Evolutionary conservation across 2,888 invertebrate species (phyloP).

Genomic region (Oligia fasciuncula): DNA sequence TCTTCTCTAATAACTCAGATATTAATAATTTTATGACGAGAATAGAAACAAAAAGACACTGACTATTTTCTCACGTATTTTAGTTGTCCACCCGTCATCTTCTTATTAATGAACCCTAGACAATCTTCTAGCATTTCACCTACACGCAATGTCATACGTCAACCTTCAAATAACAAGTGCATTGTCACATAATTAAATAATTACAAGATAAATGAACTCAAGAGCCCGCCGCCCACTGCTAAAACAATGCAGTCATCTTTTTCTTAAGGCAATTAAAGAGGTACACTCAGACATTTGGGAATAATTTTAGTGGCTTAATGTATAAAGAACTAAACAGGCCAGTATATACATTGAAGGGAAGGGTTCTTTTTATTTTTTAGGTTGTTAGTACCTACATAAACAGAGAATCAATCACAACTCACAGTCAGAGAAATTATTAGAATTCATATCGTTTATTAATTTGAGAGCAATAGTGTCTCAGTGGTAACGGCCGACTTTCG

Average conservation of each 20-base stretch:
- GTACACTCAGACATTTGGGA: background rate
- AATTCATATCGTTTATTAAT: background rate
- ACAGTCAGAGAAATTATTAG: background rate
- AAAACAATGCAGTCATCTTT: constrained; percentile 37
- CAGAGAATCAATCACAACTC: too few relatives aligned
- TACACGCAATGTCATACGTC: constrained; percentile 51
- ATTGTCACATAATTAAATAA: constrained; percentile 38
- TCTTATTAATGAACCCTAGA: constrained; percentile 37
- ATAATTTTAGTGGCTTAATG: background rate
- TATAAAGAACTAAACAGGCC: background rate
- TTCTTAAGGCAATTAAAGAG: constrained; percentile 7
- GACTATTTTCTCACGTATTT: constrained; percentile 13
- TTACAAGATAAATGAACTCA: constrained; percentile 35
- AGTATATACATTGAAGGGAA: background rate
- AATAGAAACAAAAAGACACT: constrained; percentile 8
- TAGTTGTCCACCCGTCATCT: constrained; percentile 4
- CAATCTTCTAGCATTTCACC: constrained; percentile 29
- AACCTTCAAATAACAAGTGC: constrained; percentile 34
- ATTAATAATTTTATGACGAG: constrained; percentile 2
- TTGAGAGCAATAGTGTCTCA: background rate
- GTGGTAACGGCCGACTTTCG: background rate
- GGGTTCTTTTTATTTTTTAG: background rate
- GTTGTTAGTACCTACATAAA: too few relatives aligned
- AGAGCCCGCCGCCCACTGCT: constrained; percentile 6
- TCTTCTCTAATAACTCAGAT: background rate